Evolutionary conservation across 2,797 vertebrate species (phyloP), one percentile per base, ranked within the genome.

Genomic region (Coregonus sp.): DNA sequence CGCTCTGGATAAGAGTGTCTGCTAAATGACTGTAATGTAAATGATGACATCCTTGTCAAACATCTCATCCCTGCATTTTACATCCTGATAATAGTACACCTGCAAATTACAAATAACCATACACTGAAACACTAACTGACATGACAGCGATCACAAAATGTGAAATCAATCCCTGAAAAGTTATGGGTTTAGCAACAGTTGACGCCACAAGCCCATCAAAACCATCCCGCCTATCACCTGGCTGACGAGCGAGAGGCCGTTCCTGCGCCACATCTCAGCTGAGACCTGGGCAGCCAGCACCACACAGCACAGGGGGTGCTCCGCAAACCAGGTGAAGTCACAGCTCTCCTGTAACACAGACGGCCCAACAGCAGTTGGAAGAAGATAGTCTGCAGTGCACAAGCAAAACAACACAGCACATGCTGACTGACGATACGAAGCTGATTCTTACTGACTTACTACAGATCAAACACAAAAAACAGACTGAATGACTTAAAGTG

Each of bases 1-100:
- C 25, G 25, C 25, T 25, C 25, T 25, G 25, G 25, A 25, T 25
- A 25, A 25, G 25, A 25, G 25, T 25, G 25, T 25, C 25, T 25
- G 25, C 25, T 25, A 25, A 25, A 25, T 25, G 25, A 25, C 25
- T 25, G 25, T 25, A 25, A 25, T 25, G 25, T 25, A 25, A 25
- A 25, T 98, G 80, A 98, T 91, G 80, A 99, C 90, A 78, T 99
- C 98, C 90, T 99, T 99, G 88, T 99, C 98, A 14, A 97, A 99
- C 98, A 99, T 99, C 87, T 99, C 97, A 80, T 99, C 97, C 89
- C 98, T 96, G 93, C 97, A 99, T 87, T 98, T 99, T 52, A 99
- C 98, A 89, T 98, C 97, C 81, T 98, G 97, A 82, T 99, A 99
- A 92, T 98, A 98, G 90, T 97, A 99, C 25, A 99, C 95, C 98